phyloP scores from a whole-genome alignment of 2,113 vertebrate species.

The Pomatostomus ruficeps region DNA sequence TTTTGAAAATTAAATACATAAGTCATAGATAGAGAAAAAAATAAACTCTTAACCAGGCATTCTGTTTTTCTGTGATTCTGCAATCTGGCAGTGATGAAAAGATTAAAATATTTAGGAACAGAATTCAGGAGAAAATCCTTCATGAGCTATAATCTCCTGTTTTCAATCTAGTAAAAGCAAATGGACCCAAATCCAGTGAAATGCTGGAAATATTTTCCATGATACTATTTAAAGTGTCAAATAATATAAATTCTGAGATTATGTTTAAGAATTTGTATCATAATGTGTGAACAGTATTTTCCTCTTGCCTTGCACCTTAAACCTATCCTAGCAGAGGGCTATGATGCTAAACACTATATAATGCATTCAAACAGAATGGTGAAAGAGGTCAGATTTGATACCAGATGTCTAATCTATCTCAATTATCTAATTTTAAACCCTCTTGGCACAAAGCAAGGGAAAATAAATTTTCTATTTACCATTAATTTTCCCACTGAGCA shows the following conservation, averaged over 20 bases:
- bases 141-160: background rate
- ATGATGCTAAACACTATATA: background rate
- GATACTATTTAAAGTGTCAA: background rate
- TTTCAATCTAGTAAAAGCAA: constrained; percentile 42
- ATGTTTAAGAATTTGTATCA: background rate
- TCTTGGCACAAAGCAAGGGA: background rate
- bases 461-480: constrained; percentile 31
- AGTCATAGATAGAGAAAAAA: background rate
- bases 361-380: background rate
- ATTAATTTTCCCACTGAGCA: constrained; percentile 10
- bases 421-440: constrained; percentile 35
- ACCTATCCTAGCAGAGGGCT: background rate
- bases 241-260: background rate
- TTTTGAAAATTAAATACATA: background rate
- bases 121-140: constrained; percentile 16
- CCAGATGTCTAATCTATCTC: constrained; percentile 6
- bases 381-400: background rate
- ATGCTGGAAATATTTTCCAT: background rate
- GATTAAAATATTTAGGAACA: constrained; percentile 27
- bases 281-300: background rate
- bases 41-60: background rate
- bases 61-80: background rate
- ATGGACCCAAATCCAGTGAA: background rate
- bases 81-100: constrained; percentile 13
- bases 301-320: background rate